Conservation (phyloP, 1,140 invertebrate species). For the Drosophila setifemur region DNA sequence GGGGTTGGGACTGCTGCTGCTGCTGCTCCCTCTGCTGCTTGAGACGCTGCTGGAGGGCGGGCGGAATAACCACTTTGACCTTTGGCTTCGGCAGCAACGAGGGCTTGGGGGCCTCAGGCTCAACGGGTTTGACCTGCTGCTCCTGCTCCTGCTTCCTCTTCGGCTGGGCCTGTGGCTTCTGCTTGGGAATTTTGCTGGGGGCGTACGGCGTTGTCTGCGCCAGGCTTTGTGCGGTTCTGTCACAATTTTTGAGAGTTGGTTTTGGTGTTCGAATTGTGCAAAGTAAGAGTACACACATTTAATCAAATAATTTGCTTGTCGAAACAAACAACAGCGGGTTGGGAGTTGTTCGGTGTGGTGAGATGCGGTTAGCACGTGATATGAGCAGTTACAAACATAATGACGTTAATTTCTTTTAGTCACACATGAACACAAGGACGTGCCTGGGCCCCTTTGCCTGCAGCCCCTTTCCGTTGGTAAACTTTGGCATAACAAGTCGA, state of each 20-base stretch:
- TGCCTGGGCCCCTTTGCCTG: slow-evolving; percentile 11
- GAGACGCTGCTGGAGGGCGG: slow-evolving; percentile 71
- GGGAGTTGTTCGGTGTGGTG: slow-evolving; percentile 31
- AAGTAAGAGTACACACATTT: slow-evolving; percentile 67
- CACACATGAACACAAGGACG: slow-evolving; percentile 59
- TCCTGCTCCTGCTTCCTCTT: slow-evolving; percentile 4
- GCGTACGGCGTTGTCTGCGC: slow-evolving; percentile 44
- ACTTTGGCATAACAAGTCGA: slow-evolving; percentile 72
- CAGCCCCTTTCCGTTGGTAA: too few species aligned
- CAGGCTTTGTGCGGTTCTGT: slow-evolving; percentile 71
- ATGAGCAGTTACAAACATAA: slow-evolving; percentile 67
- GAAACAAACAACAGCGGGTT: slow-evolving; percentile 25
- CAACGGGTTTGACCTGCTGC: slow-evolving; percentile 6
- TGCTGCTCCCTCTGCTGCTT: slow-evolving; percentile 49
- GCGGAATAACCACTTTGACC: slow-evolving; percentile 80
- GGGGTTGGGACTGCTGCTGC: slow-evolving; percentile 10
- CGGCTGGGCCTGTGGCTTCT: slow-evolving; percentile 23
- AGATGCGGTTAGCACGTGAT: slow-evolving; percentile 73
- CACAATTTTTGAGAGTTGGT: slow-evolving; percentile 51
- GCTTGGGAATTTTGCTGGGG: slow-evolving; percentile 68
- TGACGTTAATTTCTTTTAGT: slow-evolving; percentile 74
- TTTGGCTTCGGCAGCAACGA: slow-evolving; percentile 81
- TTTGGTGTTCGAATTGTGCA: slow-evolving; percentile 71
- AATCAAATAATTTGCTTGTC: slow-evolving; percentile 46
- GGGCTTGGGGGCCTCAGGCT: slow-evolving; percentile 65